phyloP scores from a whole-genome alignment of 1,140 invertebrate species.

The Arctopsyche grandis region DNA sequence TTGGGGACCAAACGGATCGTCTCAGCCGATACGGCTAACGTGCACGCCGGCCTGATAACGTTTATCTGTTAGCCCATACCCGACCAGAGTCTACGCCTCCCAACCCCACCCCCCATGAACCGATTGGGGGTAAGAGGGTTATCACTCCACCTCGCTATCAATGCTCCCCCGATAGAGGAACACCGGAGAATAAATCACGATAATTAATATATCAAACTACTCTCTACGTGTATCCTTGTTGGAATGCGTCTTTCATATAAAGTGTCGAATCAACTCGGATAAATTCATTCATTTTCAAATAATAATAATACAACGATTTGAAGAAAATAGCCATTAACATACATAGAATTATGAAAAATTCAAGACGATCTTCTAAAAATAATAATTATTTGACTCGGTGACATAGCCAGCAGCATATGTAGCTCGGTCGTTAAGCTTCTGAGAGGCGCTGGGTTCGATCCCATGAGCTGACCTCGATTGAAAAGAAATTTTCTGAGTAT shows the following conservation, averaged over 20 bases:
- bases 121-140: not conserved
- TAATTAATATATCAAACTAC: constrained; percentile 47
- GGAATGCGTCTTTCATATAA: not conserved
- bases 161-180: constrained; percentile 44
- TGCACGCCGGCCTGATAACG: constrained; percentile 47
- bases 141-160: constrained; percentile 28
- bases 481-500: too few relatives aligned
- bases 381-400: too few relatives aligned
- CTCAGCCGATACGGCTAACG: constrained; percentile 43
- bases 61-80: constrained; percentile 47
- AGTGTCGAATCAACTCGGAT: not conserved
- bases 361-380: too few relatives aligned
- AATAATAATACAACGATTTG: too few relatives aligned
- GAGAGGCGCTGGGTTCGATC: too few relatives aligned
- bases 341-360: too few relatives aligned
- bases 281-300: too few relatives aligned
- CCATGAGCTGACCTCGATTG: too few relatives aligned
- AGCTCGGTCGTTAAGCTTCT: too few relatives aligned
- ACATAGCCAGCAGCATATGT: too few relatives aligned
- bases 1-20: constrained; percentile 59
- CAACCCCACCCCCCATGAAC: not conserved
- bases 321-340: too few relatives aligned
- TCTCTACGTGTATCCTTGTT: not conserved
- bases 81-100: not conserved
- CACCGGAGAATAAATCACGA: constrained; percentile 48